phyloP scores from a whole-genome alignment of 2,113 vertebrate genomes.

The Haplochromis vanheusdeni region DNA sequence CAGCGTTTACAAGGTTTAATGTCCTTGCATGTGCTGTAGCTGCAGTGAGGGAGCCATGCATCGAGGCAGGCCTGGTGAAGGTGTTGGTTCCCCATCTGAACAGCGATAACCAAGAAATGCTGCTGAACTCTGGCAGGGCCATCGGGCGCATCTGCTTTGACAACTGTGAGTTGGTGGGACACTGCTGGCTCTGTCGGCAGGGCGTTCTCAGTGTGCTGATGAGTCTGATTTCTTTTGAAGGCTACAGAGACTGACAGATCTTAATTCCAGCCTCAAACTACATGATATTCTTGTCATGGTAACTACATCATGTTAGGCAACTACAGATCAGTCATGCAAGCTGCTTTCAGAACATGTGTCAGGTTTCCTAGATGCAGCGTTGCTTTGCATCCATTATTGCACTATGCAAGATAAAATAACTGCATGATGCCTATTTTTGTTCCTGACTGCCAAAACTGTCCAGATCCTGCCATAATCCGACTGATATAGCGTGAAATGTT shows the following conservation, averaged over 20 bases:
- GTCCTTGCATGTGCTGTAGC: conserved; percentile 54
- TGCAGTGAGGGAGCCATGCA: conserved; percentile 75
- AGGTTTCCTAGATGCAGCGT: not conserved
- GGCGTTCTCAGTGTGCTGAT: not conserved
- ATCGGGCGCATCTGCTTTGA: conserved; percentile 86
- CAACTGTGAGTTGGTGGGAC: conserved; percentile 70
- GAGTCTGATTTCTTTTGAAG: not conserved
- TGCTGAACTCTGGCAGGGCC: conserved; percentile 81
- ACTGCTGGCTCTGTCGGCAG: not conserved
- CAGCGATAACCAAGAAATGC: conserved; percentile 75
- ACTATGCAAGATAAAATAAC: not conserved
- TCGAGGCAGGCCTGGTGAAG: conserved; percentile 77
- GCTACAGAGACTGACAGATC: not conserved
- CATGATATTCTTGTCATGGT: not conserved
- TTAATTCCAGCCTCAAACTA: not conserved
- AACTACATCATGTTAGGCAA: not conserved
- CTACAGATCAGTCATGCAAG: not conserved
- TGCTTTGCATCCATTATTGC: not conserved
- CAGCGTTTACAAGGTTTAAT: not conserved
- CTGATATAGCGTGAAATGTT: not conserved
- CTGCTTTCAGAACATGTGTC: not conserved
- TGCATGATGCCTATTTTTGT: not conserved
- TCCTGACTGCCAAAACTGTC: not conserved
- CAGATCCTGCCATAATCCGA: not conserved
- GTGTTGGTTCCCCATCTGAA: conserved; percentile 77